Evolutionary conservation across 1,140 invertebrate genomes (phyloP).

Genomic region (Stegodyphus mimosarum): DNA sequence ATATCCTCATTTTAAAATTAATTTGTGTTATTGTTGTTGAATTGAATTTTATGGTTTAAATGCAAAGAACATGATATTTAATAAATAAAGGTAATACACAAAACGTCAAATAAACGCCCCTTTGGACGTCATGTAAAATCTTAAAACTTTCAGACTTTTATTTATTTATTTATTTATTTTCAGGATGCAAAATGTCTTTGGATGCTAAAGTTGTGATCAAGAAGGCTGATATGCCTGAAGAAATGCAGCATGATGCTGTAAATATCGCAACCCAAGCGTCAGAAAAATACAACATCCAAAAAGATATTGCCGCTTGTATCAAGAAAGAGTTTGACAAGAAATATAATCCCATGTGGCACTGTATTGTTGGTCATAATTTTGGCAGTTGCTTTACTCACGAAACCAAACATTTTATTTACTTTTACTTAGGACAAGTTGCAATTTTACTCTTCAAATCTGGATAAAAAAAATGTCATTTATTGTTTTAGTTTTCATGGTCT

Average conservation of each 20-base stretch:
- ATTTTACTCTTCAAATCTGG: slow-evolving; percentile 99
- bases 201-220: slow-evolving; percentile 95
- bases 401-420: slow-evolving; percentile 97
- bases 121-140: too few species aligned
- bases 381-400: slow-evolving; percentile 96
- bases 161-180: slow-evolving; percentile 11
- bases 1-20: too few species aligned
- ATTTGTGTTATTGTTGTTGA: too few species aligned
- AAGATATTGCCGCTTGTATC: slow-evolving; percentile 98
- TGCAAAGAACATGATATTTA: too few species aligned
- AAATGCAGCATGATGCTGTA: slow-evolving; percentile 99
- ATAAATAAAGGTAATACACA: too few species aligned
- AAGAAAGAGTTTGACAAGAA: slow-evolving; percentile 99
- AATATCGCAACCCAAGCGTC: slow-evolving; percentile 98
- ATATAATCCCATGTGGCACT: slow-evolving; percentile 97
- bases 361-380: slow-evolving; percentile 94
- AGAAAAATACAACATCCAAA: slow-evolving; percentile 99
- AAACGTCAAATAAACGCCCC: too few species aligned
- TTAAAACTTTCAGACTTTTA: too few species aligned
- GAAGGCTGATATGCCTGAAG: slow-evolving; percentile 99
- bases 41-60: too few species aligned
- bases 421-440: slow-evolving; percentile 95
- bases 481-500: slow-evolving; percentile 13
- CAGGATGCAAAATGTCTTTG: slow-evolving; percentile 30
- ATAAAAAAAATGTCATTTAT: slow-evolving; percentile 71